These are phyloP conservation scores for Andrena cerasifolii DNA, from an alignment of 1,140 invertebrate genomes.

Conservation along the genomic window DNA sequence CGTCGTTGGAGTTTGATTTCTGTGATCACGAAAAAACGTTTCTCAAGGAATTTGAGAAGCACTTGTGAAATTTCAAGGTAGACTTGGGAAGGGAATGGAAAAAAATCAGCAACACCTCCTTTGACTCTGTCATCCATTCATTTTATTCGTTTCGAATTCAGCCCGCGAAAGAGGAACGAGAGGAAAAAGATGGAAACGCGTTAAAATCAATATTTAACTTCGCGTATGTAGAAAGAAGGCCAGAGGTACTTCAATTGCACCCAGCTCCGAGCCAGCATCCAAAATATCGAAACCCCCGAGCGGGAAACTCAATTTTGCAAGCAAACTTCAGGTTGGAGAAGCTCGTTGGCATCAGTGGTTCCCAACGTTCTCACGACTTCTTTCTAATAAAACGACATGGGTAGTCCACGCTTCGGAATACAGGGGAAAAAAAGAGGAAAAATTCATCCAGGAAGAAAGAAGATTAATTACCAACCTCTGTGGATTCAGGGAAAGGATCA, in stretches of 20 bases:
- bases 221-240: background rate
- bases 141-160: background rate
- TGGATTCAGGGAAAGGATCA: no score
- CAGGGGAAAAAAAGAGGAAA: no score
- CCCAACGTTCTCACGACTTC: background rate
- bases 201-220: background rate
- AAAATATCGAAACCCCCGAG: background rate
- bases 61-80: background rate
- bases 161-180: background rate
- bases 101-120: background rate
- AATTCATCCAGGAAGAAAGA: no score
- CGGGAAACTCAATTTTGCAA: background rate
- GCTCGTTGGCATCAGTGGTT: background rate
- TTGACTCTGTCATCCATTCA: background rate
- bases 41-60: background rate
- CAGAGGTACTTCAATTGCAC: background rate
- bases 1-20: background rate
- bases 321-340: background rate
- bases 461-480: no score
- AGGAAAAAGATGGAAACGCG: background rate
- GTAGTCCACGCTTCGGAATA: background rate
- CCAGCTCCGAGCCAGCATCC: background rate
- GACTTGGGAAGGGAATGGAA: no score
- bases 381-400: background rate
- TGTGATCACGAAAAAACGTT: background rate